Evolutionary conservation across 1,140 invertebrate species (phyloP).

Genomic region (Brachionus rubens): DNA sequence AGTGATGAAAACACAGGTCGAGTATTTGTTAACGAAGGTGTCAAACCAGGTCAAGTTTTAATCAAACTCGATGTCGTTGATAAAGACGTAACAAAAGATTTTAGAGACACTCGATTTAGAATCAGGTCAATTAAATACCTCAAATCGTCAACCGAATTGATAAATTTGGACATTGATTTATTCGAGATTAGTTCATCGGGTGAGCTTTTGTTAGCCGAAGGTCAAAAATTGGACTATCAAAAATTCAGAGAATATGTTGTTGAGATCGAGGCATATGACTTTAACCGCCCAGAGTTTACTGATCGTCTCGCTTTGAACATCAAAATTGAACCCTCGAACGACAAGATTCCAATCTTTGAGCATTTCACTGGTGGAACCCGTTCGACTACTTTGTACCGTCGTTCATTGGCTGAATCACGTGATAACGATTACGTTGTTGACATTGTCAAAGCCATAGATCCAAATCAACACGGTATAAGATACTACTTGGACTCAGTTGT

Average conservation of each 20-base stretch:
- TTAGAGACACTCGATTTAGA: neutral
- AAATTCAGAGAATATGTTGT: constrained; percentile 20
- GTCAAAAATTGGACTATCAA: neutral
- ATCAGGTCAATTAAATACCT: neutral
- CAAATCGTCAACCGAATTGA: neutral
- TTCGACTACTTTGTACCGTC: neutral
- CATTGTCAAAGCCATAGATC: constrained; percentile 33
- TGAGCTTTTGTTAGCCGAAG: neutral
- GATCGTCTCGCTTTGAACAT: neutral
- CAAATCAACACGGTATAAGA: constrained; percentile 28
- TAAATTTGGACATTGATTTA: neutral
- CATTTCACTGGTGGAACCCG: constrained; percentile 6
- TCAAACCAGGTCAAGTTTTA: neutral
- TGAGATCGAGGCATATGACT: constrained; percentile 25
- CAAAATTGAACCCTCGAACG: constrained; percentile 18
- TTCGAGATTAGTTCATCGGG: neutral
- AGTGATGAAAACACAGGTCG: neutral
- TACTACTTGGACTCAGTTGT: constrained; percentile 26
- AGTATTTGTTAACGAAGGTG: constrained; percentile 4
- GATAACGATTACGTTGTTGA: constrained; percentile 32
- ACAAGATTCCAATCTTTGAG: constrained; percentile 35
- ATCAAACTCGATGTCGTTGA: constrained; percentile 1
- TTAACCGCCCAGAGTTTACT: neutral
- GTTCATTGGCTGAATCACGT: neutral
- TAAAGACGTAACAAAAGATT: neutral